These are phyloP conservation scores for Synanthedon myopaeformis DNA, from an alignment of 2,888 invertebrate genomes.

Conservation along the genomic window DNA sequence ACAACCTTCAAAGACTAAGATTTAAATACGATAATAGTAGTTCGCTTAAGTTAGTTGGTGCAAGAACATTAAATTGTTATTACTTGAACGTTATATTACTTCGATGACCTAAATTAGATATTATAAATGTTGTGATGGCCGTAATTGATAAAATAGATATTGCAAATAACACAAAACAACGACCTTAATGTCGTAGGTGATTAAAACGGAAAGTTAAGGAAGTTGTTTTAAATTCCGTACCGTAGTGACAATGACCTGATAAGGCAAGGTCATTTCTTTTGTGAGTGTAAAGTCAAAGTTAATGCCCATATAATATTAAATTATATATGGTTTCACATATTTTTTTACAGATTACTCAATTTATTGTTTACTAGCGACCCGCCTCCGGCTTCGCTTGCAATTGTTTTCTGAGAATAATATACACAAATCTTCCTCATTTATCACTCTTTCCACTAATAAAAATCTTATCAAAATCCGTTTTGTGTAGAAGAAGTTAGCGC, in stretches of 20 bases:
- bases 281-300: background rate
- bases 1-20: no score
- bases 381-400: no score
- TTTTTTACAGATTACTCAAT: no score
- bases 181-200: constrained; percentile 1
- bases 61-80: background rate
- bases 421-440: no score
- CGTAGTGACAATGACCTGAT: constrained; percentile 14
- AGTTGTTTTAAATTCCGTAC: constrained; percentile 10
- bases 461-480: no score
- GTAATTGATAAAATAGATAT: background rate
- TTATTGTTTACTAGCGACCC: no score
- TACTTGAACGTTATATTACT: background rate
- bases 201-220: constrained; percentile 7
- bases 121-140: background rate
- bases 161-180: background rate
- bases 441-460: no score
- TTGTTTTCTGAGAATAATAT: no score
- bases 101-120: background rate
- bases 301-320: background rate
- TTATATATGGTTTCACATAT: no score
- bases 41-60: no score
- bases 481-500: no score
- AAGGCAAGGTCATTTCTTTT: background rate
- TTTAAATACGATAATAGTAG: no score